Evolutionary conservation across 2,113 vertebrate genomes (phyloP), one percentile per base, ranked within the genome.

Genomic region (Muntiacus reevesi): DNA sequence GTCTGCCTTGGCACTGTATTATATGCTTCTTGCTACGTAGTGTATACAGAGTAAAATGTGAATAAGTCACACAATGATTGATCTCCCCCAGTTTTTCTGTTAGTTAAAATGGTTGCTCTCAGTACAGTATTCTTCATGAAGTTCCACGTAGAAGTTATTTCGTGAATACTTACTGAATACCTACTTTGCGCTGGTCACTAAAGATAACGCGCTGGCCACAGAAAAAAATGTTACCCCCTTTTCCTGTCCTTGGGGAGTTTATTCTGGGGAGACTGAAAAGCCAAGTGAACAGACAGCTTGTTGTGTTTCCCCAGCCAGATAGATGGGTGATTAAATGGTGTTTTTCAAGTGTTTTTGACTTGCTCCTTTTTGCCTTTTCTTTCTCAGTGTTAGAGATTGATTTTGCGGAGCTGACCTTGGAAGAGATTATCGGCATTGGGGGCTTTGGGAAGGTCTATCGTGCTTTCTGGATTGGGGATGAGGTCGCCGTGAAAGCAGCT

Each of bases 381-480:
- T 93, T 97, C 79, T 83, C 98, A 99, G 99, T 99, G 93, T 98
- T 99, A 99, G 99, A 99, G 98, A 99, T 99, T 60, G 99, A 99
- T 97, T 99, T 99, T 98, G 99, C 99, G 2, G 99, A 99, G 98
- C 99, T 99, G 96, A 98, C 99, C 90, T 98, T 99, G 98, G 99
- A 99, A 97, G 99, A 99, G 98, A 99, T 99, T 97, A 99, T 99
- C 62, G 99, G 99, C 15, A 99, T 99, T n/a, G 99, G 99, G 3
- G 99, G 99, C 79, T 99, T 99, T 67, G 99, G 99, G 36, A 99
- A 99, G 97, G 99, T 99, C 52, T 99, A 99, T 97, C 99, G 99
- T 23, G 99, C 99, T 43, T 93, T 99, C 67, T 99, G 99, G 99
- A 95, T 97, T 71, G 99, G 99, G 94, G 96, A 98, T 9, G 99